Percentiles rank a stretch among this genome's conserved stretches.
Conservation (phyloP, 2,113 vertebrate genomes). For the Protobothrops mucrosquamatus region DNA sequence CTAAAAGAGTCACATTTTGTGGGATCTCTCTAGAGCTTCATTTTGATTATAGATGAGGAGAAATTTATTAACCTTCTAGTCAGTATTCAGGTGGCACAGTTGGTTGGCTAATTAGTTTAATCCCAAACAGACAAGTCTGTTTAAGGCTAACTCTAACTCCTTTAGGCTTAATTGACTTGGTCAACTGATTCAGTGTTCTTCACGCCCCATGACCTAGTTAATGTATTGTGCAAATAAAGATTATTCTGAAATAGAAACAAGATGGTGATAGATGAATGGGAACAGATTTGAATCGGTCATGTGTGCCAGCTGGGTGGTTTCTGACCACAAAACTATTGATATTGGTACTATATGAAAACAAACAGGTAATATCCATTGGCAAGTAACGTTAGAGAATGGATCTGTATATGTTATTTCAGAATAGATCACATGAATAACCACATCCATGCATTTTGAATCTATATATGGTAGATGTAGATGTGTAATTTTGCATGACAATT, state of each 20-base stretch:
- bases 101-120: not conserved
- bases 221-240: not conserved
- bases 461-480: not conserved
- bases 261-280: not conserved
- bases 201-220: not conserved
- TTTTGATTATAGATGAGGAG: not conserved
- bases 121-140: not conserved
- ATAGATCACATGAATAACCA: not conserved
- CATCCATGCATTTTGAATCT: not conserved
- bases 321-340: not conserved
- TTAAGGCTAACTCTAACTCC: not conserved
- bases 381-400: not conserved
- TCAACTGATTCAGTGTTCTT: not conserved
- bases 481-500: constrained; percentile 6
- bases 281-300: not conserved
- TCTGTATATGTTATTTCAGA: not conserved
- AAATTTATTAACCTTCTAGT: not conserved
- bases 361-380: not conserved
- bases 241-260: not conserved
- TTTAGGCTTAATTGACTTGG: not conserved
- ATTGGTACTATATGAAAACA: not conserved
- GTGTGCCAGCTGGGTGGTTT: not conserved
- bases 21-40: not conserved
- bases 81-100: not conserved
- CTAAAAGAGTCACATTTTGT: not conserved